Evolutionary conservation across 2,888 invertebrate genomes (phyloP), one percentile per base, ranked within the genome.

Genomic region (Campoletis raptor): DNA sequence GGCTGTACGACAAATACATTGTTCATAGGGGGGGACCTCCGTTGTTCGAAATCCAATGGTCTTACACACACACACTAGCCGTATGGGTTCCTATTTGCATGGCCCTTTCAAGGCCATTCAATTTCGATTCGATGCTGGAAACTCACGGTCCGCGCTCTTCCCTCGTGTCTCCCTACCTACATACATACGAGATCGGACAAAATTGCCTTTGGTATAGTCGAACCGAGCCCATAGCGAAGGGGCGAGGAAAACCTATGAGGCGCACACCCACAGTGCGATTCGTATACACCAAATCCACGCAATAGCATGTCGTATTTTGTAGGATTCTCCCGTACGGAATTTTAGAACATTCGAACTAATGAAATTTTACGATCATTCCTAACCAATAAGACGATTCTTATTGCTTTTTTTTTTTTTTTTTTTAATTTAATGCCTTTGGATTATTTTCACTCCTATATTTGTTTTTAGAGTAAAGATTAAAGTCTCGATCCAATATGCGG

Each of bases 101-200:
- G 74, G 42, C 73, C 83, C 83, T 86, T 84, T 79, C 52, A 84
- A 84, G 84, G 81, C 86, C 86, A 86, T 86, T 79, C 86, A 86
- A 86, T 86, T 86, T 78, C 81, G 64, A 79, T 84, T 82, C 74
- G 73, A 86, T 79, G 74, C 78, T 81, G 76, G 74, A 81, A 83
- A 74, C 83, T 74, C 61, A 45, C 48, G 67, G 67, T 18, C 15
- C 52, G 3, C 37, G 21, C 45, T 52, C 45, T 24, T 21, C 12
- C 9, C n/a, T 9, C 15, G 21, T 36, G n/a, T 42, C 7, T 24
- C 15, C 2, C 52, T 80, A 40, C 37, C 37, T n/a, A n/a, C n/a
- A n/a, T n/a, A n/a, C n/a, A 72, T 40, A 69, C 66, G 52, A 73
- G 78, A 81, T 77, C 81, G 54, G 52, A 86, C 86, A 78, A 81